These are phyloP conservation scores for Schrankia costaestrigalis DNA, from an alignment of 2,888 invertebrate genomes.

Conservation along the genomic window DNA sequence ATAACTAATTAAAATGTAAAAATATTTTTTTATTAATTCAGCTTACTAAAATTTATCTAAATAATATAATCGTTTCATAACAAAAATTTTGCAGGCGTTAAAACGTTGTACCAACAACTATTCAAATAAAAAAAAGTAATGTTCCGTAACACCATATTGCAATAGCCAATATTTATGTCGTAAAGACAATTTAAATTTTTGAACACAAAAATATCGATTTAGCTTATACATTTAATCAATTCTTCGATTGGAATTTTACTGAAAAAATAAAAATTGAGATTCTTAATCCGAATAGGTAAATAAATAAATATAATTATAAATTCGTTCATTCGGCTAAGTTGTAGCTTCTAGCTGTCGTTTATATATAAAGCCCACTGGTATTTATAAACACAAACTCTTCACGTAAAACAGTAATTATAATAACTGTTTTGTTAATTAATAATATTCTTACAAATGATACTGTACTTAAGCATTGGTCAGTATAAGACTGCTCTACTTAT, in stretches of 20 bases:
- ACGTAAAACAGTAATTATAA: constrained; percentile 1
- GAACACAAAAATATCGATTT: constrained; percentile 15
- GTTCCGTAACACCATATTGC: too few species aligned
- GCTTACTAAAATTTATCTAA: too few species aligned
- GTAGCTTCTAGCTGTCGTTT: constrained; percentile 24
- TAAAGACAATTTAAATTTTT: not conserved
- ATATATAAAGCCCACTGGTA: too few species aligned
- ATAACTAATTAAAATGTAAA: too few species aligned
- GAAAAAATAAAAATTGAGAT: constrained; percentile 20
- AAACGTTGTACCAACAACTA: too few species aligned
- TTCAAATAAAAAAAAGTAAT: too few species aligned
- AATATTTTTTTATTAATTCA: too few species aligned
- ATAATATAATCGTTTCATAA: too few species aligned
- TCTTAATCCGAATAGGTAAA: constrained; percentile 20
- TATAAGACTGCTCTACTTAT: constrained; percentile 7
- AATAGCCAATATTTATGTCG: not conserved
- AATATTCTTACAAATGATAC: constrained; percentile 16
- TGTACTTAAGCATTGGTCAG: constrained; percentile 22
- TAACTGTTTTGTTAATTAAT: not conserved
- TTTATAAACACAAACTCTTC: not conserved
- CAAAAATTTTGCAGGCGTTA: too few species aligned
- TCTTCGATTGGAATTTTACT: too few species aligned
- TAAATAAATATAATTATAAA: constrained; percentile 33
- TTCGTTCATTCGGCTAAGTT: constrained; percentile 30
- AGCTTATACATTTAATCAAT: too few species aligned